Conservation (phyloP, 2,888 invertebrate species). For the Tinea pellionella region DNA sequence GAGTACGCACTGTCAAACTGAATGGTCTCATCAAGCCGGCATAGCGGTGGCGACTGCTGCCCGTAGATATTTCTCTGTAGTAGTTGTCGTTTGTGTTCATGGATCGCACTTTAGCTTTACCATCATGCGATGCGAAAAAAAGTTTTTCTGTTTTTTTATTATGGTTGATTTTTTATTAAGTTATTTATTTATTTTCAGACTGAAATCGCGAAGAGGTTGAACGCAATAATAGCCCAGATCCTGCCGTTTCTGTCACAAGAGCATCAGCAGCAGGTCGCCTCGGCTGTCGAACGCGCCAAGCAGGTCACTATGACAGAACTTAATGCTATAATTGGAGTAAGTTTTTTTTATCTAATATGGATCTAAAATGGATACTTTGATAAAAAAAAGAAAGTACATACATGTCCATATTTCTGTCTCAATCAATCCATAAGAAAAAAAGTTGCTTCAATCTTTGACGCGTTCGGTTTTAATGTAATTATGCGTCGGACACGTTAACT, state of each 20-base stretch:
- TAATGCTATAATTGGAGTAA: slow-evolving; percentile 93
- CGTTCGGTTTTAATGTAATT: neutral
- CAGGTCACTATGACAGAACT: slow-evolving; percentile 96
- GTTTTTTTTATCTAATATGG: slow-evolving; percentile 31
- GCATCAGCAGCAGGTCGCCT: slow-evolving; percentile 92
- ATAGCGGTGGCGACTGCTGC: too few species aligned
- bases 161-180: neutral
- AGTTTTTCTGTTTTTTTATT: too few species aligned
- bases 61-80: too few species aligned
- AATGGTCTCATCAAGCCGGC: too few species aligned
- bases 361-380: slow-evolving; percentile 1
- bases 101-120: too few species aligned
- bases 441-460: neutral
- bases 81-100: too few species aligned
- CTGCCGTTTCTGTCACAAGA: slow-evolving; percentile 92
- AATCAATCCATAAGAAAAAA: neutral
- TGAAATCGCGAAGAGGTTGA: slow-evolving; percentile 94
- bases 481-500: neutral
- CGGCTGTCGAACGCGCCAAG: slow-evolving; percentile 93
- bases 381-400: neutral
- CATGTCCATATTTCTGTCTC: neutral
- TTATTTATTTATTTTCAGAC: slow-evolving; percentile 73
- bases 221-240: slow-evolving; percentile 93
- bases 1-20: too few species aligned
- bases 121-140: too few species aligned